Percentiles rank a stretch among this genome's conserved stretches.
Conservation (phyloP, 2,797 vertebrate genomes). For the Sebastes itinus region DNA sequence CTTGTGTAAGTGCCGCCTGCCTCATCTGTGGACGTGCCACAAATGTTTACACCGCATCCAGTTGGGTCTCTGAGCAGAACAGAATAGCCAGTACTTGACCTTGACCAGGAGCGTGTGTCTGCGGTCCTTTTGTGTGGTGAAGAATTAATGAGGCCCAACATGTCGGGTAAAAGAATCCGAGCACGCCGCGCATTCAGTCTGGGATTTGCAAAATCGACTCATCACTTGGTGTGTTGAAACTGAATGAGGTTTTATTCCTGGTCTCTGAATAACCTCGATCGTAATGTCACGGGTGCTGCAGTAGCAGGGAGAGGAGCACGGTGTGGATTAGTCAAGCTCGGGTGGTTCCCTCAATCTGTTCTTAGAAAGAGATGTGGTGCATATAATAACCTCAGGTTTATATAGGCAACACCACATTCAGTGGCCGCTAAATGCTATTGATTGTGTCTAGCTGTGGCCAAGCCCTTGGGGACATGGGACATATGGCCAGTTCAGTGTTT, state of each 20-base stretch:
- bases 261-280: constrained; percentile 47
- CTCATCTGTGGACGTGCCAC: constrained; percentile 25
- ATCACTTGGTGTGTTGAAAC: constrained; percentile 17
- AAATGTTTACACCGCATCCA: constrained; percentile 24
- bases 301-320: constrained; percentile 11
- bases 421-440: constrained; percentile 50
- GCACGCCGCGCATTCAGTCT: constrained; percentile 26
- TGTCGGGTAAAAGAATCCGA: constrained; percentile 40
- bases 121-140: constrained; percentile 37
- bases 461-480: constrained; percentile 43
- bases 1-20: not conserved
- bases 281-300: constrained; percentile 28
- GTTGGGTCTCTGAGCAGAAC: constrained; percentile 11
- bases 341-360: constrained; percentile 28
- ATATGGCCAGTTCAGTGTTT: constrained; percentile 49
- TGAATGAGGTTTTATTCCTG: constrained; percentile 59
- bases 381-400: constrained; percentile 31
- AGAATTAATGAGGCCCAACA: constrained; percentile 50
- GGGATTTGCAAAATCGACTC: constrained; percentile 44
- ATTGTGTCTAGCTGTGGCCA: constrained; percentile 46
- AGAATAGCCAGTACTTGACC: constrained; percentile 42
- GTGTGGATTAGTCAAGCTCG: constrained; percentile 48
- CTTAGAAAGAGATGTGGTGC: constrained; percentile 20
- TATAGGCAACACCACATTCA: constrained; percentile 32
- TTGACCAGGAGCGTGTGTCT: constrained; percentile 33